Base-by-base conservation (phyloP, 2,888 invertebrate species). In the Ectemnius continuus region DNA sequence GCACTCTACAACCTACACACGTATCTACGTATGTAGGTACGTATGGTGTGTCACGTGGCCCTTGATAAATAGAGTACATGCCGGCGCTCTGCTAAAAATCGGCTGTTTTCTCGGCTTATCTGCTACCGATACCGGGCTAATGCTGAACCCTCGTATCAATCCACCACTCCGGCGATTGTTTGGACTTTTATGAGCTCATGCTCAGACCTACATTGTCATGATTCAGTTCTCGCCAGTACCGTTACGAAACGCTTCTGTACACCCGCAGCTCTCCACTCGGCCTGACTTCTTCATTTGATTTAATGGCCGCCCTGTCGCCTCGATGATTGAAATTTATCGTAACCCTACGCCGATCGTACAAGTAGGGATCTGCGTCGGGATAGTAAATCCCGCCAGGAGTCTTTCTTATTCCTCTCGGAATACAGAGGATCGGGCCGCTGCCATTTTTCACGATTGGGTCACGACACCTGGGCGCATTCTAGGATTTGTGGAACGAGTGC, bases 401-500 rank as follows among this genome's bases (percentile, higher is more conserved):
- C 60, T 60, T 60, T 14, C 14, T 36, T 23, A 20, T 58, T 18
- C 26, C 20, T 58, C 59, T 46, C 20, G 28, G 36, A 63, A 63
- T 56, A 67, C 46, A 52, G 11, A 56, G 26, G n/a, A 16, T 6
- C 36, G 3, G 36, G 8, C 36, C 36, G 8, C 8, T 26, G 57
- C n/a, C 62, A 16, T 16, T 64, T 73, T 69, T 58, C 36, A 66
- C 56, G 58, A n/a, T 14, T 13, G 26, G 45, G 46, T 70, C 60
- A 66, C 70, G 52, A 68, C 63, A 63, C 52, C 36, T 45, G 48
- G n/a, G 18, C 65, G 67, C 36, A 36, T 58, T 56, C 56, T 52
- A 65, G 73, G 36, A 77, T 80, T 77, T 77, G 77, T 75, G 70
- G 46, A 60, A 18, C 46, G 45, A 58, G 45, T 20, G 48, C 79